phyloP scores from a whole-genome alignment of 2,797 vertebrate species.

The Chromis chromis region DNA sequence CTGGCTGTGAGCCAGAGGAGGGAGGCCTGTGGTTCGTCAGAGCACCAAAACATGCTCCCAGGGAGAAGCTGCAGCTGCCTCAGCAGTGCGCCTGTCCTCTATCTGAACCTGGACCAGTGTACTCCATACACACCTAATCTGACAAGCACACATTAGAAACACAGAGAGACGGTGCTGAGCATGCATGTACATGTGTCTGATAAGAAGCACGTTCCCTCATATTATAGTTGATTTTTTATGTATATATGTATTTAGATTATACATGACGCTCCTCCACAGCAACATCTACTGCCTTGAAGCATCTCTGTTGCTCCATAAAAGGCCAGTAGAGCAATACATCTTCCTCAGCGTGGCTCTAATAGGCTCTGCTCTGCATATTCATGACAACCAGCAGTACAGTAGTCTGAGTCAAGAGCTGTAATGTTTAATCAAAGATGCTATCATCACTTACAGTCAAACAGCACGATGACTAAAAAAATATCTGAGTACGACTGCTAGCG shows the following conservation, averaged over 20 bases:
- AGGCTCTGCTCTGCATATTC: slow-evolving; percentile 34
- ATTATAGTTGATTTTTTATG: too few relatives aligned
- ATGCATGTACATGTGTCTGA: background rate
- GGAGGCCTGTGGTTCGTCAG: slow-evolving; percentile 45
- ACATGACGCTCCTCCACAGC: background rate
- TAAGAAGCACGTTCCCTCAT: background rate
- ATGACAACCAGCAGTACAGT: slow-evolving; percentile 13
- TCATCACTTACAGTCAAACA: slow-evolving; percentile 4
- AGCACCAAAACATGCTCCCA: slow-evolving; percentile 37
- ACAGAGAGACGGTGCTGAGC: background rate
- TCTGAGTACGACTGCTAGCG: background rate
- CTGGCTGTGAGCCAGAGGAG: slow-evolving; percentile 47
- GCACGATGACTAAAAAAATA: slow-evolving; percentile 5
- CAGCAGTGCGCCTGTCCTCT: slow-evolving; percentile 42
- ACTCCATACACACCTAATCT: slow-evolving; percentile 18
- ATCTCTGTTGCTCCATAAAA: slow-evolving; percentile 38
- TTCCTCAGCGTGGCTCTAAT: slow-evolving; percentile 11
- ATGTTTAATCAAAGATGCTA: slow-evolving; percentile 24
- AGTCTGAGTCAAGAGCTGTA: slow-evolving; percentile 22
- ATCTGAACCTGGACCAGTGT: slow-evolving; percentile 55
- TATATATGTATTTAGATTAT: too few relatives aligned
- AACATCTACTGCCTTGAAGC: slow-evolving; percentile 13
- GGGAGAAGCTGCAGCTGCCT: slow-evolving; percentile 41
- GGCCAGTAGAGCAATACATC: slow-evolving; percentile 12
- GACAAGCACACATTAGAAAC: background rate